These are phyloP conservation scores for Saimiri boliviensis DNA, from an alignment of 2,113 vertebrate species.

Conservation along the genomic window DNA sequence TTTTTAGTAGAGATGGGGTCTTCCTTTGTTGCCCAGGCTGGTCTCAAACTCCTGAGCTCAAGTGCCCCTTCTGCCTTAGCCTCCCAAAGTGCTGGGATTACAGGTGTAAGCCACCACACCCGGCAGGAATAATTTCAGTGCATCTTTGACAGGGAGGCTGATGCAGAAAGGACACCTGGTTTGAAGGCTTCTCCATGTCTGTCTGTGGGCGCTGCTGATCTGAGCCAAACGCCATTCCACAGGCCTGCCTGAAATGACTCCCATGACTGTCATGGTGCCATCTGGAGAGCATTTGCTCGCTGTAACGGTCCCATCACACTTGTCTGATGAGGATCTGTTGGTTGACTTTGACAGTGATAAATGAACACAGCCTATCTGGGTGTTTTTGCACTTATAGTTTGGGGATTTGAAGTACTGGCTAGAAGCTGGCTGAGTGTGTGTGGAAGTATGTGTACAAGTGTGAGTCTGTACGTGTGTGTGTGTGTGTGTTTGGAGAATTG, in stretches of 20 bases:
- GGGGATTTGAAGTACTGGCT: background rate
- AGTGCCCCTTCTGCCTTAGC: too few relatives aligned
- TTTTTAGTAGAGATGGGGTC: too few relatives aligned
- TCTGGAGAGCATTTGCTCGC: background rate
- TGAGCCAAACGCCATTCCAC: fast-evolving
- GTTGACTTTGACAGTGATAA: background rate
- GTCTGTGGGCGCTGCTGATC: too few relatives aligned
- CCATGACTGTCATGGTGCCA: background rate
- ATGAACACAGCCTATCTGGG: too few relatives aligned
- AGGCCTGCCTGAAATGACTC: background rate
- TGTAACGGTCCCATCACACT: fast-evolving
- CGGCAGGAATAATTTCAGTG: fast-evolving
- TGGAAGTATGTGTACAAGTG: fast-evolving
- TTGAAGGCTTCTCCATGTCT: background rate
- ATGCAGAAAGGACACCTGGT: background rate
- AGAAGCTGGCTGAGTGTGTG: background rate
- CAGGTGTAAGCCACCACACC: fast-evolving
- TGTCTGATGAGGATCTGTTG: background rate
- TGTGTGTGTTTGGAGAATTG: background rate
- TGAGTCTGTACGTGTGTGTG: background rate
- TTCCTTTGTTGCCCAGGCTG: too few relatives aligned
- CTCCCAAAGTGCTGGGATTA: too few relatives aligned
- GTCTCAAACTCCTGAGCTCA: too few relatives aligned
- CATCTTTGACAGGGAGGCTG: fast-evolving
- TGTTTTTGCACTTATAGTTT: background rate